Percentiles rank a stretch among this genome's conserved stretches.
Conservation (phyloP, 2,113 vertebrate genomes). For the Dasyornis broadbenti region DNA sequence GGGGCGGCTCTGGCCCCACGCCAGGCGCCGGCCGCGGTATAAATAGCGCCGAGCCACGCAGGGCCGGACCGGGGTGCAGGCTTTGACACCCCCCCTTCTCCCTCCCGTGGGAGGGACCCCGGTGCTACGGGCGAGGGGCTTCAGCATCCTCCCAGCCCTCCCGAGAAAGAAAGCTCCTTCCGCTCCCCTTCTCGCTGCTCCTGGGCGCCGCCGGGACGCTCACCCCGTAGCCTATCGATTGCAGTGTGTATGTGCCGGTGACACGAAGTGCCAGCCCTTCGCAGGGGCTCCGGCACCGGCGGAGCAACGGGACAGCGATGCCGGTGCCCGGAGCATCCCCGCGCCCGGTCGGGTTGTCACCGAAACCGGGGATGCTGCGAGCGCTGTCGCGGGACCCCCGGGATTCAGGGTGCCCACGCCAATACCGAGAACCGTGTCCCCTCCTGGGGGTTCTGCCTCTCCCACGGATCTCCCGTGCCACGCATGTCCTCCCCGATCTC, state of each 20-base stretch:
- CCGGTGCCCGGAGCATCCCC: not conserved
- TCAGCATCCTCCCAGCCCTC: no score
- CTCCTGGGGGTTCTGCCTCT: not conserved
- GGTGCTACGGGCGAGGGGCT: not conserved
- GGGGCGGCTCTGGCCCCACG: not conserved
- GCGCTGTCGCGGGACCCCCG: not conserved
- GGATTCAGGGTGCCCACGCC: not conserved
- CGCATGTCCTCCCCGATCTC: not conserved
- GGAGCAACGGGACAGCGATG: not conserved
- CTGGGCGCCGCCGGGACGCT: not conserved
- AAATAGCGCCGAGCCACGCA: not conserved
- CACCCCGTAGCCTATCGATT: not conserved
- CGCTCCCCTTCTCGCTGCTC: no score
- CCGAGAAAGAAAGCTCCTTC: no score
- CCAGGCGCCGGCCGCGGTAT: constrained; percentile 3
- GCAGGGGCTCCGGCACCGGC: not conserved
- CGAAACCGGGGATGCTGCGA: not conserved
- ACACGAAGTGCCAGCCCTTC: not conserved
- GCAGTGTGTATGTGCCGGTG: not conserved
- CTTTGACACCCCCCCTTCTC: not conserved
- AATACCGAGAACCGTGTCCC: not conserved
- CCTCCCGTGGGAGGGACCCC: not conserved
- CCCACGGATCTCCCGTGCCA: not conserved
- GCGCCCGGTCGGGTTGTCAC: not conserved
- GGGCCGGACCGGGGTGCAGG: not conserved